These are phyloP conservation scores for Raphicerus campestris DNA, from an alignment of 2,113 vertebrate species.

Conservation along the genomic window DNA sequence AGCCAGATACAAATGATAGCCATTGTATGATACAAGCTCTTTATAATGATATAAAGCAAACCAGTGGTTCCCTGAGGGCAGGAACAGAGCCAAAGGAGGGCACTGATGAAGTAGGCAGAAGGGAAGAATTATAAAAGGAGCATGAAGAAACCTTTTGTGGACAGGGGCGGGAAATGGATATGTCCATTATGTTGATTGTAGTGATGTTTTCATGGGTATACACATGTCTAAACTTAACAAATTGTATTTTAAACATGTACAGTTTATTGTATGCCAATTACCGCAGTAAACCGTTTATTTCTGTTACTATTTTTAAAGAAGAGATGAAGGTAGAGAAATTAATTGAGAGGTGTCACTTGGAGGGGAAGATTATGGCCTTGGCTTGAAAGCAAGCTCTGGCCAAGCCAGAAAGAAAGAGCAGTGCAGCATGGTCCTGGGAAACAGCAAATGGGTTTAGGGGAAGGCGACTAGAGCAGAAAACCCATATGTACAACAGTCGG, in stretches of 20 bases:
- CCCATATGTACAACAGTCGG: not conserved
- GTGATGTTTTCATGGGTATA: not conserved
- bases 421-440: not conserved
- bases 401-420: not conserved
- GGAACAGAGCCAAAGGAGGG: not conserved
- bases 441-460: not conserved
- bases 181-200: not conserved
- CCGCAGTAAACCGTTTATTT: not conserved
- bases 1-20: not conserved
- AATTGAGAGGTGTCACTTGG: not conserved
- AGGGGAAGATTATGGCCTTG: not conserved
- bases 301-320: not conserved
- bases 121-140: not conserved
- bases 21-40: not conserved
- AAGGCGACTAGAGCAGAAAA: not conserved
- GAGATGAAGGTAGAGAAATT: not conserved
- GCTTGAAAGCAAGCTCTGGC: not conserved
- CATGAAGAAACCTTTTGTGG: not conserved
- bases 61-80: not conserved
- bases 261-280: not conserved
- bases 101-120: not conserved
- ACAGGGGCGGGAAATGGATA: accelerated
- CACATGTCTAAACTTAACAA: not conserved
- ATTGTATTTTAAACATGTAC: not conserved
- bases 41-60: not conserved